Conservation (phyloP, 2,113 vertebrate genomes). For the Sinocyclocheilus grahami region DNA sequence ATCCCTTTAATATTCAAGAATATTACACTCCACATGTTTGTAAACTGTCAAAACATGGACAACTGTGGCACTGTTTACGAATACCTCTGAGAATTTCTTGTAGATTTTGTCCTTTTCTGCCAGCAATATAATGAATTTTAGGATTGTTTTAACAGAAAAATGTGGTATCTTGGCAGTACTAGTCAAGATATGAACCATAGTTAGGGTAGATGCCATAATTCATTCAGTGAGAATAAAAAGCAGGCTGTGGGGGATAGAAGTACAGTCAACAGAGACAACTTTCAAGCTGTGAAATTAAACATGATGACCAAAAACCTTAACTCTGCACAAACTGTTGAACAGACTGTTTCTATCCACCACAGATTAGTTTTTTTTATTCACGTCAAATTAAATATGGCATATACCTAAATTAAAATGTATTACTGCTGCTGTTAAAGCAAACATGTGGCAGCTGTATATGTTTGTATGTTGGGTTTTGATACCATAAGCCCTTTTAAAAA, state of each 20-base stretch:
- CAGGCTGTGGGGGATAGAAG: neutral
- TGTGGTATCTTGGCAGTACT: neutral
- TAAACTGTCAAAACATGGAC: constrained; percentile 26
- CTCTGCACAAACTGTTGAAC: neutral
- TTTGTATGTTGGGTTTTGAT: constrained; percentile 21
- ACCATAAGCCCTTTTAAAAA: neutral
- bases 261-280: neutral
- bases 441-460: constrained; percentile 34
- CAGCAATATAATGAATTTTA: neutral
- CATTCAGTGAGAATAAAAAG: neutral
- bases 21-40: constrained; percentile 10
- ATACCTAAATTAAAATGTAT: neutral
- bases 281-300: neutral
- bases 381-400: neutral
- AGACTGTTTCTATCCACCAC: neutral
- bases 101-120: neutral
- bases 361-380: neutral
- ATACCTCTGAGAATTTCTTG: neutral
- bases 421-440: neutral
- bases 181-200: neutral
- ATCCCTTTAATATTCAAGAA: neutral
- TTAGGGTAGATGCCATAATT: neutral
- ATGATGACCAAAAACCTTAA: neutral
- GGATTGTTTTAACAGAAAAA: neutral
- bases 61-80: neutral